Percentiles rank a stretch among this genome's conserved stretches.
Conservation (phyloP, 2,797 vertebrate genomes). For the Dryobates pubescens region DNA sequence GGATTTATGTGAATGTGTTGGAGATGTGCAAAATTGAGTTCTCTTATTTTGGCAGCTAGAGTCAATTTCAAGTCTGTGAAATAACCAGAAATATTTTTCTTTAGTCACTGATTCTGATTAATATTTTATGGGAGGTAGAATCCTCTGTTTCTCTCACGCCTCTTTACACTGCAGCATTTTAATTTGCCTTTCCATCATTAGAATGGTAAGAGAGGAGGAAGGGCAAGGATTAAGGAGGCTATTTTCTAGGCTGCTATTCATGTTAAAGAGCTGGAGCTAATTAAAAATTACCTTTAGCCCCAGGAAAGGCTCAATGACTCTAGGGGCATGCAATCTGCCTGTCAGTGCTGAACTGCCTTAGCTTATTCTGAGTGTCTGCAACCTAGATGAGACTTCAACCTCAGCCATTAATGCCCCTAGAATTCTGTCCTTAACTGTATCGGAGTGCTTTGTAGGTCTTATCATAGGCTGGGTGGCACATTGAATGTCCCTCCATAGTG, state of each 20-base stretch:
- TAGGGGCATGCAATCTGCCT: neutral
- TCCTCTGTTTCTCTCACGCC: neutral
- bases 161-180: neutral
- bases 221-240: neutral
- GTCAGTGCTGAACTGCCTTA: neutral
- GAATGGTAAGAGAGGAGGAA: neutral
- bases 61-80: neutral
- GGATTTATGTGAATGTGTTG: neutral
- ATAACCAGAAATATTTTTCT: neutral
- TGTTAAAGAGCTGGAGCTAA: neutral
- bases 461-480: accelerated
- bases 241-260: neutral
- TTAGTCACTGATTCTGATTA: neutral
- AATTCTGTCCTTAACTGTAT: neutral
- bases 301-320: neutral
- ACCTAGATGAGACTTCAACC: neutral
- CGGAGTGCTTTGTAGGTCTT: neutral
- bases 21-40: neutral
- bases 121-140: neutral
- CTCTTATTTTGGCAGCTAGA: neutral
- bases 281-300: neutral
- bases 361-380: neutral
- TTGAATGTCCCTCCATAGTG: neutral
- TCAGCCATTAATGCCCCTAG: neutral
- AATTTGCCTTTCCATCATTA: neutral